phyloP scores from a whole-genome alignment of 1,140 invertebrate genomes.

The Aricia agestis region DNA sequence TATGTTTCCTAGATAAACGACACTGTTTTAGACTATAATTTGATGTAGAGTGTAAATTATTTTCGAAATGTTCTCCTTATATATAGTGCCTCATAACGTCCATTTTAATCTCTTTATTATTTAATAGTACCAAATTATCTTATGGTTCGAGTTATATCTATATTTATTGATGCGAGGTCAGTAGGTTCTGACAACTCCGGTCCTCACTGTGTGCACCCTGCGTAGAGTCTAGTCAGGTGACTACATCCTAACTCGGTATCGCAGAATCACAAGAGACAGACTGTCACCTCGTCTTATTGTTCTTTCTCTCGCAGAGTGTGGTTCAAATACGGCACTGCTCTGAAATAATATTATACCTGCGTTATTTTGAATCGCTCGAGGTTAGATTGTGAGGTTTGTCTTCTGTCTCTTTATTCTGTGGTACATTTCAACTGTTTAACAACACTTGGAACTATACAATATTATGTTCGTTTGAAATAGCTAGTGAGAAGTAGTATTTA shows the following conservation, averaged over 20 bases:
- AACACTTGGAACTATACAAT: background rate
- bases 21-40: conserved; percentile 64
- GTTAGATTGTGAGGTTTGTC: background rate
- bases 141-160: conserved; percentile 51
- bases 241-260: conserved; percentile 40
- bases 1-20: conserved; percentile 63
- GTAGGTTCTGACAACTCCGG: conserved; percentile 33
- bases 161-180: conserved; percentile 73
- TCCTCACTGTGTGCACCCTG: background rate
- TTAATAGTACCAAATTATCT: conserved; percentile 60
- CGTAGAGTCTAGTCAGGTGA: conserved; percentile 67
- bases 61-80: conserved; percentile 58
- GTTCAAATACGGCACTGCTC: no score
- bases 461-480: conserved; percentile 10
- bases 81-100: conserved; percentile 69
- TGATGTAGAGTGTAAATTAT: conserved; percentile 69
- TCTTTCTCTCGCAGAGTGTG: no score
- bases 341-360: background rate
- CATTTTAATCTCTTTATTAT: conserved; percentile 59
- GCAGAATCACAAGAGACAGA: conserved; percentile 8
- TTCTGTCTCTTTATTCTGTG: background rate
- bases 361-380: background rate
- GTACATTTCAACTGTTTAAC: background rate
- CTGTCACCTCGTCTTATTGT: no score
- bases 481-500: conserved; percentile 8